Evolutionary conservation across 2,797 vertebrate species (phyloP), one percentile per base, ranked within the genome.

Genomic region (Picus viridis): DNA sequence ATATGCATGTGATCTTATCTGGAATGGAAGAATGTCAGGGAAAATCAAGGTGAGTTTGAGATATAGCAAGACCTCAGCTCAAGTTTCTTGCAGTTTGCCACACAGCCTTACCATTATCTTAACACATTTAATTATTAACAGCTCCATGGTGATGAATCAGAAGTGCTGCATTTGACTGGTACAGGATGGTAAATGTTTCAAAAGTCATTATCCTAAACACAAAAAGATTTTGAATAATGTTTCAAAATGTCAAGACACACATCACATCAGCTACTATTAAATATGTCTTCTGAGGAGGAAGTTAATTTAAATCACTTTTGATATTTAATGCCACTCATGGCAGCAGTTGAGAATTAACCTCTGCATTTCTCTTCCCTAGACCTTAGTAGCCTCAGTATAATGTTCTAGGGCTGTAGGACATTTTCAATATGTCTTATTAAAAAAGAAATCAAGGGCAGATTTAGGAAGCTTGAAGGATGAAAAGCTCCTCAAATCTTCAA

Each of bases 221-320:
- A 97, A 97, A 97, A 97, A 97, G 73, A 95, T 96, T 97, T 96
- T 96, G 95, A 97, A 96, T 97, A 97, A 97, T 97, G 93, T 94
- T 97, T 97, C 95, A 97, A 95, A 97, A 97, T 96, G 93, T 97
- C 93, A 97, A 94, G 87, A 59, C 80, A 91, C 73, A 89, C 69
- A 96, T 96, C 94, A 96, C 73, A 96, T 94, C 93, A 96, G 93
- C 86, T 96, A 94, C 93, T 96, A 94, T 95, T 96, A 97, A 97
- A 97, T 97, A 96, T 97, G 97, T 97, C 94, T 97, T 96, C 75
- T 95, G 72, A 91, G 61, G 83, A 54, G 96, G 74, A 96, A 95
- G 88, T 96, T 96, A 96, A 97, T 97, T 97, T 95, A 94, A 95
- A 95, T 39, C 34, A 92, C 67, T 89, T 95, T 65, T 95, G 95